Evolutionary conservation across 1,140 invertebrate species (phyloP).

Genomic region (Yoshiicerus persimilis): DNA sequence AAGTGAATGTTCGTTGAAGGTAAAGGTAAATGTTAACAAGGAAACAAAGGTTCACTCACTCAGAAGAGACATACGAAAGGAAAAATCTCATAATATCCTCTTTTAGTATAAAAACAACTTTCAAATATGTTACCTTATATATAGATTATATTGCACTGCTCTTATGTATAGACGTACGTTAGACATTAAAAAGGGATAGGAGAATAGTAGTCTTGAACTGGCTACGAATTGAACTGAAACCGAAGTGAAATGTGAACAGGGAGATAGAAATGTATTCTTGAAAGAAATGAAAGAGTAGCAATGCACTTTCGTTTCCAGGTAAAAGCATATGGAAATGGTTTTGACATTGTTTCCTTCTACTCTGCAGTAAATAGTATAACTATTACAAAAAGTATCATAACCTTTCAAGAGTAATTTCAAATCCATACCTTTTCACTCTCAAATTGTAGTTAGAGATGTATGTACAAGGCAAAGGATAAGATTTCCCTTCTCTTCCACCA

Average conservation of each 20-base stretch:
- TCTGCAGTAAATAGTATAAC: background rate
- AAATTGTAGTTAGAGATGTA: background rate
- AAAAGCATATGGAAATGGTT: background rate
- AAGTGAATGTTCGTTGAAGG: background rate
- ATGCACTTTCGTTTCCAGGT: background rate
- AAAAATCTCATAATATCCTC: background rate
- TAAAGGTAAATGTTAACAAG: slow-evolving; percentile 14
- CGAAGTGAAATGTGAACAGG: background rate
- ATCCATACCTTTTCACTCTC: background rate
- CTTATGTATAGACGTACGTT: no score
- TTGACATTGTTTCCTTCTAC: background rate
- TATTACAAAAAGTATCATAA: background rate
- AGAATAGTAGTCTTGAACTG: background rate
- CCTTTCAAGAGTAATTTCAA: background rate
- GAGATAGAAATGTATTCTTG: background rate
- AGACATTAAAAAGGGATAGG: background rate
- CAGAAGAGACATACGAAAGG: background rate
- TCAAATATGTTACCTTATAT: background rate
- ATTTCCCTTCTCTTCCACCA: background rate
- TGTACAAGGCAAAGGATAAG: background rate
- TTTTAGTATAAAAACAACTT: background rate
- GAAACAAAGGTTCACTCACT: slow-evolving; percentile 1
- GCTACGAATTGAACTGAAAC: background rate
- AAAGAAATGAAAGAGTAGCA: background rate
- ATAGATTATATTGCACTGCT: background rate